Evolutionary conservation across 1,140 invertebrate genomes (phyloP), one percentile per base, ranked within the genome.

Genomic region (Cotesia glomerata): DNA sequence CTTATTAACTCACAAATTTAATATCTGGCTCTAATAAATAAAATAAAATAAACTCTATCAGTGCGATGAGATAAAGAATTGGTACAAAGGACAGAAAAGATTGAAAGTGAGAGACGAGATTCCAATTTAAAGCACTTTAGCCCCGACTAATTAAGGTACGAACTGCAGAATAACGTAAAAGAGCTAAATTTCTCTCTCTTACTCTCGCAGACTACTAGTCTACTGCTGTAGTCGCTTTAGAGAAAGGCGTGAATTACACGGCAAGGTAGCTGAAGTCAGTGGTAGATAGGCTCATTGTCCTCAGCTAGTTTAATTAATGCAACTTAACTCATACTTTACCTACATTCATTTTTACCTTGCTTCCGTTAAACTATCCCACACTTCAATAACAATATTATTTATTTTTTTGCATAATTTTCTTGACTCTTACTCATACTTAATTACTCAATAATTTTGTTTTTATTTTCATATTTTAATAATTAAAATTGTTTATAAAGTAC

Each of bases 221-320:
- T 5, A 67, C 65, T 74, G 64, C 66, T 70, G 34, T 56, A 72
- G 75, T 73, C 74, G 74, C 74, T 49, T 70, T 56, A 54, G 63
- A 63, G 79, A 80, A 76, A 82, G 78, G 81, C 80, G 69, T 70
- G 76, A 78, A 78, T 84, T 82, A 83, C 79, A 81, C 71, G 77
- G 75, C 59, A 64, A 65, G 54, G 39, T 45, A 34, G 35, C 49
- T 62, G 51, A 59, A 73, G 69, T 79, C 78, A 52, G 49, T 49
- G 80, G 80, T 79, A 83, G 84, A 82, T 80, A 80, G 81, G 80
- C 83, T 85, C 81, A 84, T 84, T 85, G 83, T 85, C 83, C 81
- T 82, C 80, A 77, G 79, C 82, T 84, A 81, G 83, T 86, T 85
- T 86, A 86, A 86, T 86, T 86, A 85, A 86, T 84, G 84, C 84